Percentiles rank a stretch among this genome's conserved stretches.
phyloP scores from a whole-genome alignment of 2,888 invertebrate genomes.

The Gnatocerus cornutus region DNA sequence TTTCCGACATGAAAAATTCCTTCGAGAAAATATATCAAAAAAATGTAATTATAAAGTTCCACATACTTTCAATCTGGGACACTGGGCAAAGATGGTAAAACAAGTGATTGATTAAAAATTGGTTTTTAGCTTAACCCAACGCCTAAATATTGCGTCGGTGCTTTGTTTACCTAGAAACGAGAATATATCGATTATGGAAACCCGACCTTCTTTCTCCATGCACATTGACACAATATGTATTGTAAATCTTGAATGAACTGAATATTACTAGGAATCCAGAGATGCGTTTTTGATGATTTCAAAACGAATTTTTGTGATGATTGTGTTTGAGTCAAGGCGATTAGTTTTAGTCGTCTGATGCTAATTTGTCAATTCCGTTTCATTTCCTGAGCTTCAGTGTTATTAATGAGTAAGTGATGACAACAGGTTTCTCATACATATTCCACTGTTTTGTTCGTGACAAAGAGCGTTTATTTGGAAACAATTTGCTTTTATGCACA shows the following conservation, averaged over 20 bases:
- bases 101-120: too few species aligned
- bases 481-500: constrained; percentile 41
- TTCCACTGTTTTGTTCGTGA: constrained; percentile 41
- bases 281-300: background rate
- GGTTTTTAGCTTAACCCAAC: background rate
- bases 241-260: background rate
- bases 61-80: too few species aligned
- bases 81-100: too few species aligned
- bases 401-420: constrained; percentile 40
- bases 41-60: constrained; percentile 14
- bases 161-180: constrained; percentile 4
- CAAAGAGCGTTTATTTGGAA: constrained; percentile 44
- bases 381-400: constrained; percentile 30
- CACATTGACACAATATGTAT: background rate
- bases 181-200: background rate
- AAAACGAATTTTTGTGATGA: background rate
- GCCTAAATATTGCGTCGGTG: background rate
- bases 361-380: constrained; percentile 41
- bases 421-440: constrained; percentile 43
- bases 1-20: constrained; percentile 18
- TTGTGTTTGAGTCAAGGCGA: background rate
- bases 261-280: background rate
- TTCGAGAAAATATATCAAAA: background rate
- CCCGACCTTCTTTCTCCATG: background rate
- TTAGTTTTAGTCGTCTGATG: constrained; percentile 10